These are phyloP conservation scores for Panthera leo DNA, from an alignment of 2,113 vertebrate genomes.

Conservation along the genomic window DNA sequence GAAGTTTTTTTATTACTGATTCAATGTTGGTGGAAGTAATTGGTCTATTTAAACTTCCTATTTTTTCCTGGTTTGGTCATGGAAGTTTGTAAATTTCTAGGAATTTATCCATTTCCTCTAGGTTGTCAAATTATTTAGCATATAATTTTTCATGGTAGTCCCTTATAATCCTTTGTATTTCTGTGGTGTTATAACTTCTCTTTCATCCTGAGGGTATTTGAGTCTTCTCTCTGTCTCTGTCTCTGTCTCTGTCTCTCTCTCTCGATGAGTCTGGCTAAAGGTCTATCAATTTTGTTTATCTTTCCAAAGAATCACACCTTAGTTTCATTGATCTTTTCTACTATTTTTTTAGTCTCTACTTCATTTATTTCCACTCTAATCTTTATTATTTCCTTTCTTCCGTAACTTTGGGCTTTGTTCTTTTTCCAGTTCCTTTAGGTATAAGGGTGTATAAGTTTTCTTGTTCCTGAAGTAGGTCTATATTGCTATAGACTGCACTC, in stretches of 20 bases:
- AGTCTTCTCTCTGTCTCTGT: background rate
- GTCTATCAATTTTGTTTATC: background rate
- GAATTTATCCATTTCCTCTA: background rate
- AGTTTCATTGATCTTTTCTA: background rate
- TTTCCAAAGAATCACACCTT: background rate
- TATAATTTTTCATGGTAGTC: background rate
- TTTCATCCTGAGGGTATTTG: background rate
- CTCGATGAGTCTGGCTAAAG: background rate
- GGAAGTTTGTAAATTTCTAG: background rate
- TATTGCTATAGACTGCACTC: background rate
- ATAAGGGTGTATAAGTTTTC: background rate
- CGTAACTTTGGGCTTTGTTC: background rate
- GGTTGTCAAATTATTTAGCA: background rate
- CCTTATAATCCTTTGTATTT: background rate
- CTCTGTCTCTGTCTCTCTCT: background rate
- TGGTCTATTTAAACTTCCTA: background rate
- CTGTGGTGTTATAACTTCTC: background rate
- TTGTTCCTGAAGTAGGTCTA: background rate
- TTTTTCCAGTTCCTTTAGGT: background rate
- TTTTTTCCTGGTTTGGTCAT: background rate
- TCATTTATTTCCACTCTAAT: background rate
- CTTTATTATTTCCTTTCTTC: background rate
- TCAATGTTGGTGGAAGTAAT: background rate
- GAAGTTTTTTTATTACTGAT: background rate
- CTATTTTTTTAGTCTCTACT: background rate